phyloP scores from a whole-genome alignment of 2,113 vertebrate species.

The Amphiprion percula region DNA sequence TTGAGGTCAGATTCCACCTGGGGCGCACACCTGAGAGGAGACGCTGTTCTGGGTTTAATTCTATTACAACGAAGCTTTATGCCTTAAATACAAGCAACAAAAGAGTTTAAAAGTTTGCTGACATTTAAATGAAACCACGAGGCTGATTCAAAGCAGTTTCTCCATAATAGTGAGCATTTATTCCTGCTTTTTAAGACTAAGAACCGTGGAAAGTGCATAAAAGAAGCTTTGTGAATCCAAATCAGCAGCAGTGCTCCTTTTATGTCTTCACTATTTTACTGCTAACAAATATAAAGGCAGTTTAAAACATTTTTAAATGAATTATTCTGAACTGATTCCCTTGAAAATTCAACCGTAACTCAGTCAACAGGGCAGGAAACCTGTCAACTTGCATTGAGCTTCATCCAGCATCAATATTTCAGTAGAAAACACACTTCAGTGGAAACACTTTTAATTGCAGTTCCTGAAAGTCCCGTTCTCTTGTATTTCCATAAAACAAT shows the following conservation, averaged over 20 bases:
- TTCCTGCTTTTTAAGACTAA: not conserved
- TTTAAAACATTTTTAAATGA: too few species aligned
- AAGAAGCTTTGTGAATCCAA: not conserved
- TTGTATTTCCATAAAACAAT: not conserved
- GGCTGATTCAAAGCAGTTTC: constrained; percentile 2
- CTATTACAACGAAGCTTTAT: not conserved
- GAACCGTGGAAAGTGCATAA: not conserved
- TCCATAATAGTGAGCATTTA: not conserved
- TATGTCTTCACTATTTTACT: too few species aligned
- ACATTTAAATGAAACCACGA: constrained; percentile 18
- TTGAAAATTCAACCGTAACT: not conserved
- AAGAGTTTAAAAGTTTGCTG: not conserved
- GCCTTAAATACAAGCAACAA: not conserved
- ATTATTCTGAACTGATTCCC: too few species aligned
- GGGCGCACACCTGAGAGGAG: constrained; percentile 8
- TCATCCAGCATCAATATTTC: not conserved
- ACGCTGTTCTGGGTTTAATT: not conserved
- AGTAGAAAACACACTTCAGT: not conserved
- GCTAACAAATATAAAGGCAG: too few species aligned
- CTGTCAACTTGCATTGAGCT: too few species aligned
- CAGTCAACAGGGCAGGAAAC: not conserved
- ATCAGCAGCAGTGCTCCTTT: too few species aligned
- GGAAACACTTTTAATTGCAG: constrained; percentile 23
- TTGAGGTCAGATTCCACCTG: not conserved
- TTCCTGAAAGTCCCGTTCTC: constrained; percentile 20